Conservation (phyloP, 2,888 invertebrate species). For the Psylliodes chrysocephalus region DNA sequence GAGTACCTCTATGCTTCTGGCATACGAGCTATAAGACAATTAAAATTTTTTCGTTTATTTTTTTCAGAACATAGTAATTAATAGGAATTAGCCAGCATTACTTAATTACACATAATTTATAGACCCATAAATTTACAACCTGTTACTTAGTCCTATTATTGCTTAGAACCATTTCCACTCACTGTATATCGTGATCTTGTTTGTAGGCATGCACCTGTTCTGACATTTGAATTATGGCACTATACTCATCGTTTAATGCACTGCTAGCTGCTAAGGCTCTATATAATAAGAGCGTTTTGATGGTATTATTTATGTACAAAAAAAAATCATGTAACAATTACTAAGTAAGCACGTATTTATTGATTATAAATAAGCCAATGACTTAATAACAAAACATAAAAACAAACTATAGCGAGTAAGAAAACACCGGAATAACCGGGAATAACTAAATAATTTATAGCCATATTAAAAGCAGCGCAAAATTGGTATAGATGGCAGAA, state of each 20-base stretch:
- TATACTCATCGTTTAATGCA: conserved; percentile 18
- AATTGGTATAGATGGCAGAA: too few species aligned
- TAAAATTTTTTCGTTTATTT: conserved; percentile 37
- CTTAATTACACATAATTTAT: conserved; percentile 43
- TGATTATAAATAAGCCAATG: too few species aligned
- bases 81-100: conserved; percentile 41
- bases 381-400: too few species aligned
- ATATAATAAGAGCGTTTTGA: not conserved
- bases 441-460: too few species aligned
- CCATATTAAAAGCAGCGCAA: too few species aligned
- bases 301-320: too few species aligned
- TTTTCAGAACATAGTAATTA: conserved; percentile 35
- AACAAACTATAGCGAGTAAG: too few species aligned
- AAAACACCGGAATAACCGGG: too few species aligned
- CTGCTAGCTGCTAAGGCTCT: not conserved
- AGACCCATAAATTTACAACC: conserved; percentile 42
- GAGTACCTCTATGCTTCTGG: too few species aligned
- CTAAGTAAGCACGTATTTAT: too few species aligned
- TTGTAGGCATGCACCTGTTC: conserved; percentile 30
- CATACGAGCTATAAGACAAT: conserved; percentile 26
- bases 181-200: conserved; percentile 30
- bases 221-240: conserved; percentile 18
- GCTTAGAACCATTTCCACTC: conserved; percentile 34
- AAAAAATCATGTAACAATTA: too few species aligned
- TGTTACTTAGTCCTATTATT: conserved; percentile 42